Conservation (phyloP, 1,140 invertebrate genomes). For the Megalopta genalis region DNA sequence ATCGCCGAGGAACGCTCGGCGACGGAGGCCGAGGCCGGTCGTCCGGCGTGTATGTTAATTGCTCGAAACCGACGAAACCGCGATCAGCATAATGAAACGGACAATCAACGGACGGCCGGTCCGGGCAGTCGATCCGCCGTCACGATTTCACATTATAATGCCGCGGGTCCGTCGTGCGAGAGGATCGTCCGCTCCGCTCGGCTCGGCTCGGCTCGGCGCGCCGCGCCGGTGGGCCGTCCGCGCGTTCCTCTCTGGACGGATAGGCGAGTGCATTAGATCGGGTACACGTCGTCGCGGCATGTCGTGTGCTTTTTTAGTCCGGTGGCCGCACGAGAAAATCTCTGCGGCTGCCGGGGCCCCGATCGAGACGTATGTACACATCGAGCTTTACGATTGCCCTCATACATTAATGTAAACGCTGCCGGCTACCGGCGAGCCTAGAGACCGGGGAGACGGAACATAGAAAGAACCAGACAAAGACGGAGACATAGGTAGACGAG, state of each 20-base stretch:
- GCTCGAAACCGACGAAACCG: conserved; percentile 59
- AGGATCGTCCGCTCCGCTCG: conserved; percentile 40
- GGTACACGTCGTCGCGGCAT: conserved; percentile 70
- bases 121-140: conserved; percentile 22
- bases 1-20: neutral
- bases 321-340: conserved; percentile 72
- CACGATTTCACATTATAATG: conserved; percentile 68
- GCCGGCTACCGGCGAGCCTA: conserved; percentile 53
- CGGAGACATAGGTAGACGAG: too few relatives aligned
- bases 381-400: conserved; percentile 79
- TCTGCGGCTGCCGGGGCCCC: conserved; percentile 38
- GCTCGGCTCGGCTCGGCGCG: conserved; percentile 7
- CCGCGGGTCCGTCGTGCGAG: conserved; percentile 38
- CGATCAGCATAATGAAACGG: conserved; percentile 67
- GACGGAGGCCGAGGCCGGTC: neutral
- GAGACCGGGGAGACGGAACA: neutral
- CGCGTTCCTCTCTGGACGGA: conserved; percentile 52
- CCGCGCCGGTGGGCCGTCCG: conserved; percentile 51
- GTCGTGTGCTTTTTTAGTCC: conserved; percentile 69
- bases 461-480: too few relatives aligned
- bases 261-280: conserved; percentile 66
- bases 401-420: conserved; percentile 79
- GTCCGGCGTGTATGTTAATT: conserved; percentile 58
- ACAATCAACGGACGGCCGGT: conserved; percentile 47
- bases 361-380: conserved; percentile 78